Percentiles rank a stretch among this genome's conserved stretches.
Conservation (phyloP, 2,888 invertebrate species). For the Drosophila gaucha region DNA sequence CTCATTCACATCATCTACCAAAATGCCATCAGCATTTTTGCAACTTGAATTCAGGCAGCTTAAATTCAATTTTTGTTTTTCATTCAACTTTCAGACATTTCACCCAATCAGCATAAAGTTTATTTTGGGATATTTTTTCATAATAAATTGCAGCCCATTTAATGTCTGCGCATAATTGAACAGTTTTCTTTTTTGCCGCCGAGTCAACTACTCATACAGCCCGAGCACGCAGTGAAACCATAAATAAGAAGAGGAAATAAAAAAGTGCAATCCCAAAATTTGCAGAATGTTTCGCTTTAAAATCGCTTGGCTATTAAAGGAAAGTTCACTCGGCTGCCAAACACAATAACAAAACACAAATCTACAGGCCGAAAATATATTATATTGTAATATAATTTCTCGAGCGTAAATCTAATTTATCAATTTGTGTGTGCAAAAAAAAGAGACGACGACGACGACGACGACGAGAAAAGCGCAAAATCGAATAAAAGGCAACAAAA, state of each 20-base stretch:
- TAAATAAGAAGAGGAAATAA: conserved; percentile 50
- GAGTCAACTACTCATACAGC: conserved; percentile 27
- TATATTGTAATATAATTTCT: conserved; percentile 80
- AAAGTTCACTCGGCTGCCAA: conserved; percentile 21
- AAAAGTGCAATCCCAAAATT: conserved; percentile 17
- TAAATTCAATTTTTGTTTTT: neutral
- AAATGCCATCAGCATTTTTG: neutral
- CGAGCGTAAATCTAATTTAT: conserved; percentile 81
- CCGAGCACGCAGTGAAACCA: conserved; percentile 42
- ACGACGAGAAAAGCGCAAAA: conserved; percentile 48
- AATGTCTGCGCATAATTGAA: conserved; percentile 44
- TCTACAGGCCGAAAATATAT: conserved; percentile 58
- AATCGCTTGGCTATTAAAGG: conserved; percentile 48
- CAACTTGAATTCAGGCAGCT: neutral
- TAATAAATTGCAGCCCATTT: conserved; percentile 36
- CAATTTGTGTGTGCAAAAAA: conserved; percentile 68
- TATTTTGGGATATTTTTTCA: neutral
- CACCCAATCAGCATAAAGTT: conserved; percentile 30
- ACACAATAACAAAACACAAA: conserved; percentile 55
- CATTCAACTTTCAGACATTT: neutral
- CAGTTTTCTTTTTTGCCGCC: conserved; percentile 13
- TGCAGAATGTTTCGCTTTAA: conserved; percentile 36
- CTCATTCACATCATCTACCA: neutral
- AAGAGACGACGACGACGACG: conserved; percentile 3
- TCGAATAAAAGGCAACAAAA: conserved; percentile 58